A percentile compares a stretch with the other conserved stretches of the same genome.
Conservation (phyloP, 2,113 vertebrate genomes). For the Galeopterus variegatus region DNA sequence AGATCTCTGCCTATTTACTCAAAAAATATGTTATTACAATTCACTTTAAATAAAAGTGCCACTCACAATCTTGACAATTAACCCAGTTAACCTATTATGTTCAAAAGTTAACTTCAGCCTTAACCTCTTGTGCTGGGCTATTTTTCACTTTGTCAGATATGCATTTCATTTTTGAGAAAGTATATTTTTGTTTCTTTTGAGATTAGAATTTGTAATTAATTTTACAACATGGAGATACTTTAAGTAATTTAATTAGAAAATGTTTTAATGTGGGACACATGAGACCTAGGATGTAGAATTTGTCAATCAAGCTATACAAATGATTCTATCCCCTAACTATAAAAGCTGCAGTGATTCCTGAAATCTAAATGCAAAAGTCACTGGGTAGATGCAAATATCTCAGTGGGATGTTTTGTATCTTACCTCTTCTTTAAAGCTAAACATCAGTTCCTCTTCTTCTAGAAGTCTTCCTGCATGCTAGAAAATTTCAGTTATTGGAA, state of each 20-base stretch:
- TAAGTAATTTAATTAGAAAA: conserved; percentile 33
- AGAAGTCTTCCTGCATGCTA: neutral
- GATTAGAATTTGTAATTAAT: conserved; percentile 29
- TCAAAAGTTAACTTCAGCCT: neutral
- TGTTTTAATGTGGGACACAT: neutral
- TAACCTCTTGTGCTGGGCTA: neutral
- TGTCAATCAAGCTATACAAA: neutral
- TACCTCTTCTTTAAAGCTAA: conserved; percentile 36
- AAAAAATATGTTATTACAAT: neutral
- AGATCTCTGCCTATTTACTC: neutral
- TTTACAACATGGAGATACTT: neutral
- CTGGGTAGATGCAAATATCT: neutral
- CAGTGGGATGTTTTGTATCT: neutral
- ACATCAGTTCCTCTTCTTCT: neutral
- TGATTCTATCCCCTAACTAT: neutral
- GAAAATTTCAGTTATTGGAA: neutral
- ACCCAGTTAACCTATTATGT: neutral
- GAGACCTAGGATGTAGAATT: neutral
- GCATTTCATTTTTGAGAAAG: conserved; percentile 35
- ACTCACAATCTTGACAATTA: conserved; percentile 35
- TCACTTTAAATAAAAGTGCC: conserved; percentile 23
- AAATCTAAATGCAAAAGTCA: conserved; percentile 41
- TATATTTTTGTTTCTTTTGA: neutral
- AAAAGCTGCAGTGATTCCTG: conserved; percentile 3
- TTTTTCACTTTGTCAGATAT: neutral